Evolutionary conservation across 2,888 invertebrate species (phyloP), one percentile per base, ranked within the genome.

Genomic region (Camponotus fellah): DNA sequence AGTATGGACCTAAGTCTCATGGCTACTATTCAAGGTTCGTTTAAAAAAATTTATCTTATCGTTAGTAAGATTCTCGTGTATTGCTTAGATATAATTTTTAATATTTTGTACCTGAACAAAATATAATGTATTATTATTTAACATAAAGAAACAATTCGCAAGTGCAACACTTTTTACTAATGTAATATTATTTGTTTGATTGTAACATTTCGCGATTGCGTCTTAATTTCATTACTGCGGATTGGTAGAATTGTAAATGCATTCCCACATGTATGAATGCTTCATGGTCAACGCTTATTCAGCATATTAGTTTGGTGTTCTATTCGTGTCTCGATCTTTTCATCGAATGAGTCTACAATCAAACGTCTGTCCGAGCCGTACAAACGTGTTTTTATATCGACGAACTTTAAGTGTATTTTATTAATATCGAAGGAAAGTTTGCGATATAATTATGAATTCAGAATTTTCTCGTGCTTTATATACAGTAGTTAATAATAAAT

Each of bases 1-100:
- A 94, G 93, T 85, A 94, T 95, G 93, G 94, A 95, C 89, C 93
- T 95, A 86, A 94, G 94, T 89, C 92, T 95, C 74, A 95, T 95
- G 91, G 93, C 94, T 66, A 94, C 94, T 69, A 90, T 95, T 94
- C 85, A 95, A 95, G 96, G 96, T 60, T 17, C 3, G 12, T 6
- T 32, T 12, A 14, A 0, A 43, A 60, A 26, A 6, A 21, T 58
- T 58, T 58, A 21, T 0, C 40, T 72, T 43, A 58, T 43, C 40
- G 1, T 60, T 60, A 37, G 56, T 56, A 56, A 49, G n/a, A 2
- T n/a, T 0, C 0, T 49, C 49, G 49, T n/a, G 2, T 17, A 40
- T 40, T 21, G n/a, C 21, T 72, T 26, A 58, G 40, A 58, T 72
- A 37, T 71, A 40, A 58, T 72, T 56, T 53, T 58, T 58, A 26